Evolutionary conservation across 2,113 vertebrate species (phyloP), one percentile per base, ranked within the genome.

Genomic region (Peromyscus maniculatus): DNA sequence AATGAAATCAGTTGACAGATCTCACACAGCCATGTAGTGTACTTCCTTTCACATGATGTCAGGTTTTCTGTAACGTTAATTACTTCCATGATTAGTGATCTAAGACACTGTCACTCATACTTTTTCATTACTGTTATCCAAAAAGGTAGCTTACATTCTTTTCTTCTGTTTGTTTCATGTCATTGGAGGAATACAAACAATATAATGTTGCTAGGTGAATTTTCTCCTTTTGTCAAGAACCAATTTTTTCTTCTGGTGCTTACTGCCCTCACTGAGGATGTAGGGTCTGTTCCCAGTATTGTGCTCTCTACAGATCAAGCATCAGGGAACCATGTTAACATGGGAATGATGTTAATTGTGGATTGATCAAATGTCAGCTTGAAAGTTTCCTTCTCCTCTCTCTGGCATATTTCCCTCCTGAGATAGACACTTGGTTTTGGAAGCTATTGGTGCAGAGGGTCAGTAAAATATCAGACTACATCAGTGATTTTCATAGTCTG

Each of bases 231-330:
- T 9, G 13, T 3, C 3, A n/a, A 82, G 12, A 90, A 21, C 15
- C 12, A 15, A 0, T 9, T 72, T 83, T 89, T 33, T 91, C 21
- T 26, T 26, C 16, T 39, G 49, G 21, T 13, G 7, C 2, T 28
- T 16, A 4, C 7, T 4, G 1, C 3, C 1, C 15, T 84, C 3
- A 0, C 0, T 13, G 10, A 82, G 16, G 43, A 66, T 4, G 2
- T 2, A 5, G 21, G 7, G 5, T 66, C 39, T 28, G 0, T 24
- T 84, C 1, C 46, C n/a, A 26, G 69, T 26, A 16, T 0, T 3
- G 6, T 26, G 22, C 10, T 83, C 3, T 67, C 17, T 21, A 4
- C 0, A 36, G 31, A 11, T 12, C 31, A 55, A 36, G 17, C 17
- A 55, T 17, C 0, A 31, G 3, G 19, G 13, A 10, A 46, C 36